Evolutionary conservation across 2,113 vertebrate species (phyloP), one percentile per base, ranked within the genome.

Genomic region (Gambusia holbrooki): DNA sequence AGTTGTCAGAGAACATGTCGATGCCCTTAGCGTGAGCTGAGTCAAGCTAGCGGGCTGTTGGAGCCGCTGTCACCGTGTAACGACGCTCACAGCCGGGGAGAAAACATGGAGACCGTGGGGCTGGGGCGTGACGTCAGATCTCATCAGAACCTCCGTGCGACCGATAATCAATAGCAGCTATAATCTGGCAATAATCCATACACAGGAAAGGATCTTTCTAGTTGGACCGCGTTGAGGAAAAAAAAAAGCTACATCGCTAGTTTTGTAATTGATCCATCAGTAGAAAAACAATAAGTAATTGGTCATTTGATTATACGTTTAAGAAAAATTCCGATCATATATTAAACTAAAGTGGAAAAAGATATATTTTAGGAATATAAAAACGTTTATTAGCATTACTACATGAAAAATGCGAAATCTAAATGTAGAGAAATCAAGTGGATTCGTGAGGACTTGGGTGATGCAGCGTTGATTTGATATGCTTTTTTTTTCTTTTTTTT

Each of bases 71-170:
- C 66, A 74, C 77, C 73, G 81, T 58, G 30, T 71, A 54, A 73
- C 69, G 73, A 66, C 75, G 32, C 51, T 58, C 13, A 69, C 37
- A 27, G 68, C 67, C 27, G 61, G 25, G n/a, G 33, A 62, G 71
- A 79, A 78, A 91, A 88, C 88, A 88, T 87, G 79, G 82, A 87
- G 84, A 66, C 85, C 83, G 25, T 54, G 40, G 71, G 81, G 80
- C 3, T 66, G 83, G 69, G 76, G 27, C 75, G 77, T 89, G 76
- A 89, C 84, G 83, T 80, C 79, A 74, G 45, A 4, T 32, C 48
- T 27, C n/a, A 32, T 29, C 71, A 69, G 30, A 27, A n/a, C 32
- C 69, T 15, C 37, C 32, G 32, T 9, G 51, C 22, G 51, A 72
- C 30, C 33, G 60, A 61, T 22, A 9, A 28, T 66, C 22, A 27